Conservation (phyloP, 2,888 invertebrate species). For the Horisme vitalbata region DNA sequence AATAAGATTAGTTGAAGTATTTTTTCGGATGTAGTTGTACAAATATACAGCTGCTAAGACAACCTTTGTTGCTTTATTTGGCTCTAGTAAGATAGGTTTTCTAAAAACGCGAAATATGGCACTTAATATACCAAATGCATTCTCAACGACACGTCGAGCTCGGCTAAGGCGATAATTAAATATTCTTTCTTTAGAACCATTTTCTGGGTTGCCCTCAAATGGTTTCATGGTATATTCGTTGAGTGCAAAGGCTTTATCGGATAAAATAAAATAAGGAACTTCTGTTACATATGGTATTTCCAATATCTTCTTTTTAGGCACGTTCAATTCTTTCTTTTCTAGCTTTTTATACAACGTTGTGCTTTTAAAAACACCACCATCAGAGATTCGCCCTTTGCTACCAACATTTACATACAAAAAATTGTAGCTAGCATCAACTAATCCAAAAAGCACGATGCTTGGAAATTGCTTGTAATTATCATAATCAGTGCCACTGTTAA, state of each 20-base stretch:
- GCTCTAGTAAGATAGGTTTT: constrained; percentile 24
- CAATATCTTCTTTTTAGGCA: constrained; percentile 24
- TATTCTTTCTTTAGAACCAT: constrained; percentile 33
- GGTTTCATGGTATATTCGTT: constrained; percentile 36
- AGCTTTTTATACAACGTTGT: constrained; percentile 28
- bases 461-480: constrained; percentile 2
- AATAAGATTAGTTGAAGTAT: constrained; percentile 22
- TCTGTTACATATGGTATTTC: constrained; percentile 36
- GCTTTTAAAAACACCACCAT: constrained; percentile 34
- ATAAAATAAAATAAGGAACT: constrained; percentile 36
- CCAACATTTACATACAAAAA: constrained; percentile 6
- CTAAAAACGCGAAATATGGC: constrained; percentile 24
- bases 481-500: no score
- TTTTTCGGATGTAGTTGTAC: constrained; percentile 29
- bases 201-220: constrained; percentile 30
- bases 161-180: constrained; percentile 39
- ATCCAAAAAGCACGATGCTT: constrained; percentile 1
- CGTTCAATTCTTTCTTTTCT: no score
- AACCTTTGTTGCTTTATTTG: constrained; percentile 23
- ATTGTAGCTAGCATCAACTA: constrained; percentile 4
- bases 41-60: constrained; percentile 28
- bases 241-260: constrained; percentile 34
- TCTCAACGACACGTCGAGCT: constrained; percentile 39
- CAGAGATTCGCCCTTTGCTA: constrained; percentile 29
- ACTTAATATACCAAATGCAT: constrained; percentile 35